Conservation (phyloP, 2,888 invertebrate species). For the Esperia sulphurella region DNA sequence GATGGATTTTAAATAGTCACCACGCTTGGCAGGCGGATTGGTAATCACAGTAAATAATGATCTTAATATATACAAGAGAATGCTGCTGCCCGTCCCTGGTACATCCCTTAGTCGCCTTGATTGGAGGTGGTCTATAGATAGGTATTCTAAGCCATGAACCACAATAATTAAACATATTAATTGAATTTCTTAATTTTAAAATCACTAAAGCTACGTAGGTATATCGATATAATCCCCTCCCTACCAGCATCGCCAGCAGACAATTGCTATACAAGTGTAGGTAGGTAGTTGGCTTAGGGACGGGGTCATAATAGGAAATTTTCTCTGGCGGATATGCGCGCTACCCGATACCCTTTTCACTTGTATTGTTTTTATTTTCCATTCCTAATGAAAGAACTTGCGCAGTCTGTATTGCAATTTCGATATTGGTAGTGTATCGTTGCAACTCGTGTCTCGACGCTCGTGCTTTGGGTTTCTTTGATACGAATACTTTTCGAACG, state of each 20-base stretch:
- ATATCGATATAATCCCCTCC: conserved; percentile 17
- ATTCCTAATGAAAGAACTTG: conserved; percentile 76
- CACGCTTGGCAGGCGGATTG: no score
- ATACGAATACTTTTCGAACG: no score
- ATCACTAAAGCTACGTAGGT: background rate
- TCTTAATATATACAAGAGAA: no score
- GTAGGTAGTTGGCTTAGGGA: conserved; percentile 60
- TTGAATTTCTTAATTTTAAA: no score
- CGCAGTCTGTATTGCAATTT: conserved; percentile 65
- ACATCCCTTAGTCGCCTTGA: no score
- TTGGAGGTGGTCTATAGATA: no score
- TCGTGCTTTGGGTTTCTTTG: background rate
- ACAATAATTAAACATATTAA: no score
- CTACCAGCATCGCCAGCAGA: conserved; percentile 46
- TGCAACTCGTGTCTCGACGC: conserved; percentile 27
- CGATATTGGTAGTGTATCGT: conserved; percentile 52
- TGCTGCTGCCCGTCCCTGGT: no score
- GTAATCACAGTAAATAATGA: no score
- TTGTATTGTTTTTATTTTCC: conserved; percentile 77
- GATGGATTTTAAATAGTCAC: no score
- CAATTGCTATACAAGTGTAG: conserved; percentile 58
- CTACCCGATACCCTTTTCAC: conserved; percentile 74
- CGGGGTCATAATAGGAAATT: conserved; percentile 76
- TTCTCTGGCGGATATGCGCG: conserved; percentile 69
- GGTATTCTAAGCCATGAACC: no score